Percentiles rank a stretch among this genome's conserved stretches.
These are phyloP conservation scores for fruit fly (Drosophila melanogaster) DNA, from an alignment of 1,140 invertebrate species.

Conservation along the genomic window Release_6_plus_ISO1_MT NT_033777.3:26337501-26338000, in stretches of 20 bases:
- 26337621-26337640: neutral
- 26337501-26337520: constrained; percentile 36
- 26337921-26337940: constrained; percentile 79
- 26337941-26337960: constrained; percentile 81
- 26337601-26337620: constrained; percentile 17
- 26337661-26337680: neutral
- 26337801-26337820: neutral
- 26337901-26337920: constrained; percentile 33
- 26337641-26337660: neutral
- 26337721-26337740: too few species aligned
- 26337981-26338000: neutral
- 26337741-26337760: too few species aligned
- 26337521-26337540: constrained; percentile 74
- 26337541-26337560: constrained; percentile 83
- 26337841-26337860: constrained; percentile 62
- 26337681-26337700: too few species aligned
- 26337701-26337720: too few species aligned
- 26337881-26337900: constrained; percentile 58
- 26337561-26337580: constrained; percentile 76
- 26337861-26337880: constrained; percentile 79
- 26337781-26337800: neutral
- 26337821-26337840: constrained; percentile 39
- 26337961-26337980: constrained; percentile 68
- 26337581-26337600: constrained; percentile 35
- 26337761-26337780: too few species aligned